These are phyloP conservation scores for Aulostomus chinensis DNA, from an alignment of 2,797 vertebrate species.

Conservation along the genomic window DNA sequence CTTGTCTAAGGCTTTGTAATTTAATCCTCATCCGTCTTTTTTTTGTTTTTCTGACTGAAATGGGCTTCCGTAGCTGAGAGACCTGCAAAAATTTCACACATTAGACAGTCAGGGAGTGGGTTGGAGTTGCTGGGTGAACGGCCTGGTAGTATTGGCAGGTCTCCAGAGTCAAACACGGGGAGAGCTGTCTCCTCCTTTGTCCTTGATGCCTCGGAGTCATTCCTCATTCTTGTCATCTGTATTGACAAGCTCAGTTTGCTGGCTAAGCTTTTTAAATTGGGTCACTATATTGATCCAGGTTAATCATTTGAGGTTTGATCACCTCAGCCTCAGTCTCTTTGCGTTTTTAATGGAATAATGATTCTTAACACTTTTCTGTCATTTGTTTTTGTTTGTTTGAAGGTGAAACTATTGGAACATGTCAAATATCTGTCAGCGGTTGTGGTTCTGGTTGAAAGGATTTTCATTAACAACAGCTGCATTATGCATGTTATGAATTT, in stretches of 20 bases:
- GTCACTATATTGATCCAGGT: slow-evolving; percentile 47
- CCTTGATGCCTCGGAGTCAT: slow-evolving; percentile 42
- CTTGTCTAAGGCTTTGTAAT: no score
- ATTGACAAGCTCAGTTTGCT: slow-evolving; percentile 37
- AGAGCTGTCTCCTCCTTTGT: slow-evolving; percentile 44
- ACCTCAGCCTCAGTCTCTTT: slow-evolving; percentile 20
- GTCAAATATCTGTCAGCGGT: no score
- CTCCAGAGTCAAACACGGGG: slow-evolving; percentile 17
- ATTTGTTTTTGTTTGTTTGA: background rate
- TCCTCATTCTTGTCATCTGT: slow-evolving; percentile 38
- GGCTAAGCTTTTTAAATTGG: slow-evolving; percentile 15
- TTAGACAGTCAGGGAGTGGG: no score
- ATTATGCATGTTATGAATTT: slow-evolving; percentile 8
- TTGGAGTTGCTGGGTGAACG: slow-evolving; percentile 16
- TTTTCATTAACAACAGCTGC: background rate
- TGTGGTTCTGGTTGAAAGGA: background rate
- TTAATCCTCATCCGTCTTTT: no score
- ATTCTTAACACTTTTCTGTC: background rate
- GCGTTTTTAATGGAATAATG: no score
- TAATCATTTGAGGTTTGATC: slow-evolving; percentile 54
- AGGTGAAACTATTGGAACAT: no score
- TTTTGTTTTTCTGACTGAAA: no score
- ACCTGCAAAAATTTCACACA: no score
- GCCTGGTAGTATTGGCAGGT: slow-evolving; percentile 6
- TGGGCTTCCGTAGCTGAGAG: no score